Percentiles rank a stretch among this genome's conserved stretches.
phyloP scores from a whole-genome alignment of 2,797 vertebrate species.

The Pteronotus mesoamericanus region DNA sequence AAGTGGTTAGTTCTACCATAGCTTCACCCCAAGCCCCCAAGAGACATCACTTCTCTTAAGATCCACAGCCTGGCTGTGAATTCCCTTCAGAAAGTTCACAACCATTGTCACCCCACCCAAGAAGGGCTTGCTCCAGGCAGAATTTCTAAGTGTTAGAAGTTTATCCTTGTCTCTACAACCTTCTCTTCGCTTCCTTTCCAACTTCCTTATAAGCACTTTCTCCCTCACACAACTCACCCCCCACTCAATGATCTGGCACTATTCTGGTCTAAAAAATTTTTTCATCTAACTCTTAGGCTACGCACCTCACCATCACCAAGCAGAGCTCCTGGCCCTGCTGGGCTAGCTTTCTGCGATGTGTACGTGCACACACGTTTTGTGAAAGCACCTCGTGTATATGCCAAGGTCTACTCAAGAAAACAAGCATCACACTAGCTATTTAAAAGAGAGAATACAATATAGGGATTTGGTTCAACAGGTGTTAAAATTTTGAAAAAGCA shows the following conservation, averaged over 20 bases:
- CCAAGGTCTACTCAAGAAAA: background rate
- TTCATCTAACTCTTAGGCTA: background rate
- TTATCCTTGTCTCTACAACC: background rate
- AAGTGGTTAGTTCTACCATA: background rate
- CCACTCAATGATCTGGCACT: background rate
- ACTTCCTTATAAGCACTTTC: background rate
- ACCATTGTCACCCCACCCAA: background rate
- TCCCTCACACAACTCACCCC: background rate
- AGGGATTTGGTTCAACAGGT: background rate
- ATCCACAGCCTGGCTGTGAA: background rate
- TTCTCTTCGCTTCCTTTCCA: background rate
- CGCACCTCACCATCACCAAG: background rate
- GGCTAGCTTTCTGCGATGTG: background rate
- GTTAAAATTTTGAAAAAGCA: background rate
- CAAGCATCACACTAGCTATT: background rate
- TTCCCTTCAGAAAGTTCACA: background rate
- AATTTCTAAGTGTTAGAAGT: background rate
- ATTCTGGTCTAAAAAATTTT: background rate
- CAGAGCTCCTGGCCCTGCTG: background rate
- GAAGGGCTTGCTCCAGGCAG: background rate
- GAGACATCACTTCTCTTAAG: background rate
- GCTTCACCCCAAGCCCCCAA: background rate
- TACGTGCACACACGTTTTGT: background rate
- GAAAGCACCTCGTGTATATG: background rate
- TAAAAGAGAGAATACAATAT: background rate